A percentile compares a stretch with the other conserved stretches of the same genome.
phyloP scores from a whole-genome alignment of 2,113 vertebrate genomes.

The Microcebus griseorufus region DNA sequence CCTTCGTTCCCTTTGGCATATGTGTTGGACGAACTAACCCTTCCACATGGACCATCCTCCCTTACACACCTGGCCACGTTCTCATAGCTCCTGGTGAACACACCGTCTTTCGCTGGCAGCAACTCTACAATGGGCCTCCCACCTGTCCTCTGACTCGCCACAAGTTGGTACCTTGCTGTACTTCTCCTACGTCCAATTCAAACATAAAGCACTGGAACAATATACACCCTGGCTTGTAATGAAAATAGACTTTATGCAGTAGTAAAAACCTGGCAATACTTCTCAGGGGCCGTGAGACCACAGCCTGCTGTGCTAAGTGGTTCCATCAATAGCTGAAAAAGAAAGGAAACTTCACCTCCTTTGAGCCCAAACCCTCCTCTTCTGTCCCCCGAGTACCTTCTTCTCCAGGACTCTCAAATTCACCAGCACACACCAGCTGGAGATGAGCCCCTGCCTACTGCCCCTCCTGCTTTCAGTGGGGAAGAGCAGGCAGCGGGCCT shows the following conservation, averaged over 20 bases:
- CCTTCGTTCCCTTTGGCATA: not conserved
- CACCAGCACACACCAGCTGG: not conserved
- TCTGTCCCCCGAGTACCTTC: not conserved
- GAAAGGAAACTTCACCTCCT: not conserved
- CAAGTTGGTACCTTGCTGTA: not conserved
- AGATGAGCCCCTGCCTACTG: not conserved
- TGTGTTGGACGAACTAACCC: not conserved
- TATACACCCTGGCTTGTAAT: not conserved
- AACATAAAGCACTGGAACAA: not conserved
- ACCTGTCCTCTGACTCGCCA: not conserved
- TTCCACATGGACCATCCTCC: not conserved
- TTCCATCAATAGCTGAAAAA: not conserved
- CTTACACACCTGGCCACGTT: not conserved
- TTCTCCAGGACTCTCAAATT: not conserved
- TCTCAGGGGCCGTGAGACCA: not conserved
- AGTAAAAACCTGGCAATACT: not conserved
- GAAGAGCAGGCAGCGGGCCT: not conserved
- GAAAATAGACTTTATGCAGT: not conserved
- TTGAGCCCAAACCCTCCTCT: not conserved
- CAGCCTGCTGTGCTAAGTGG: not conserved
- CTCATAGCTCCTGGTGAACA: not conserved
- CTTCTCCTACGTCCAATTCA: not conserved
- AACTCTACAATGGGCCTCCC: not conserved
- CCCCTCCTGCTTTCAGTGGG: not conserved
- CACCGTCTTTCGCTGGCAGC: not conserved